A percentile compares a stretch with the other conserved stretches of the same genome.
Conservation (phyloP, 2,797 vertebrate genomes). For the Octomys mimax region DNA sequence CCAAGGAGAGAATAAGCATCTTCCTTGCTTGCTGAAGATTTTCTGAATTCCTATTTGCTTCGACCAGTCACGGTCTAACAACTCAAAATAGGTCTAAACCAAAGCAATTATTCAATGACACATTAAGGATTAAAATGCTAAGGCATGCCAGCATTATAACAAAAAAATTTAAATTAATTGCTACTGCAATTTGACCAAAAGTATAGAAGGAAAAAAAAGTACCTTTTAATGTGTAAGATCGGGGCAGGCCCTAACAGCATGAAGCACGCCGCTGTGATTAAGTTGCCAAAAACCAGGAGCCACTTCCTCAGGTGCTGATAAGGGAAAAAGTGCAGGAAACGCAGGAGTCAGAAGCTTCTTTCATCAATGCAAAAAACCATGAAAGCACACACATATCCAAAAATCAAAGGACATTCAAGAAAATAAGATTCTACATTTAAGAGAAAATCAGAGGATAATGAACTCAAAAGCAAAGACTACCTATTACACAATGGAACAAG, state of each 20-base stretch:
- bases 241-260: constrained; percentile 95
- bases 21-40: not conserved
- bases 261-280: constrained; percentile 91
- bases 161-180: constrained; percentile 6
- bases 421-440: constrained; percentile 35
- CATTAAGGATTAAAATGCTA: constrained; percentile 7
- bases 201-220: constrained; percentile 44
- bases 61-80: not conserved
- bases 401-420: not conserved
- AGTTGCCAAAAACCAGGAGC: constrained; percentile 92
- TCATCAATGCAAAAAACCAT: not conserved
- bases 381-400: not conserved
- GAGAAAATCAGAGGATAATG: not conserved
- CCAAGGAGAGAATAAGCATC: not conserved
- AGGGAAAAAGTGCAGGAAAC: constrained; percentile 65
- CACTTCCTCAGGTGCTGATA: constrained; percentile 92
- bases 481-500: not conserved
- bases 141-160: not conserved
- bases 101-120: not conserved
- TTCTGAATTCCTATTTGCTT: not conserved
- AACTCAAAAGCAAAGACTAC: not conserved
- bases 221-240: constrained; percentile 94
- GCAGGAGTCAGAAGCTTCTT: not conserved
- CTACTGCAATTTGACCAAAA: not conserved
- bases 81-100: not conserved